phyloP scores from a whole-genome alignment of 2,797 vertebrate species.

The Amblyraja radiata region DNA sequence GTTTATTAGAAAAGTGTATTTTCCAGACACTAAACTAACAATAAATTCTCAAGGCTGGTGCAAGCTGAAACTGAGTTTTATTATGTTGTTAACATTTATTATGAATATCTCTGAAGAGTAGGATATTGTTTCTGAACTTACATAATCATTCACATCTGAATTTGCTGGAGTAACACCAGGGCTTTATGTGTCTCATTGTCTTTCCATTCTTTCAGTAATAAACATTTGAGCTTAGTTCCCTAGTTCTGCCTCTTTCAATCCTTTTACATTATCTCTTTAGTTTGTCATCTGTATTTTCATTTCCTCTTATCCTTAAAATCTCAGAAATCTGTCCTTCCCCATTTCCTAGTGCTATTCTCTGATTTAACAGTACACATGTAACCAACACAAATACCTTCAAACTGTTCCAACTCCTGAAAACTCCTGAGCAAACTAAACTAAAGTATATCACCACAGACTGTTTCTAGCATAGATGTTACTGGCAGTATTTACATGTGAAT shows the following conservation, averaged over 20 bases:
- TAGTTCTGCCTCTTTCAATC: not conserved
- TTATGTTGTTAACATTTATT: not conserved
- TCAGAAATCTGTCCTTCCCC: not conserved
- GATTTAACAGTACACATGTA: not conserved
- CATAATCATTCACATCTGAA: not conserved
- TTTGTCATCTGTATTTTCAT: not conserved
- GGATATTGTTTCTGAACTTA: not conserved
- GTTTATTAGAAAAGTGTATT: not conserved
- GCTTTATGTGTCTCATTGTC: not conserved
- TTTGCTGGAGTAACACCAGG: not conserved
- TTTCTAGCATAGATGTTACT: not conserved
- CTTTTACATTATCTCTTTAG: not conserved
- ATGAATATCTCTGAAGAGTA: not conserved
- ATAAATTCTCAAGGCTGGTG: not conserved
- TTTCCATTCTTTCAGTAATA: not conserved
- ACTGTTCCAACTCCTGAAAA: not conserved
- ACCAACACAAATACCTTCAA: conserved; percentile 24
- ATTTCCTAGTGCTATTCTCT: not conserved
- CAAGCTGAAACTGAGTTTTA: not conserved
- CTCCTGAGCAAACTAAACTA: not conserved
- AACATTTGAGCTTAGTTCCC: not conserved
- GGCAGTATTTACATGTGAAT: conserved; percentile 11
- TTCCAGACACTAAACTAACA: not conserved
- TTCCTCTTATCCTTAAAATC: not conserved
- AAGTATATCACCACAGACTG: not conserved